Percentiles rank a stretch among this genome's conserved stretches.
These are phyloP conservation scores for Drosophila dunni DNA, from an alignment of 1,140 invertebrate genomes.

Conservation along the genomic window DNA sequence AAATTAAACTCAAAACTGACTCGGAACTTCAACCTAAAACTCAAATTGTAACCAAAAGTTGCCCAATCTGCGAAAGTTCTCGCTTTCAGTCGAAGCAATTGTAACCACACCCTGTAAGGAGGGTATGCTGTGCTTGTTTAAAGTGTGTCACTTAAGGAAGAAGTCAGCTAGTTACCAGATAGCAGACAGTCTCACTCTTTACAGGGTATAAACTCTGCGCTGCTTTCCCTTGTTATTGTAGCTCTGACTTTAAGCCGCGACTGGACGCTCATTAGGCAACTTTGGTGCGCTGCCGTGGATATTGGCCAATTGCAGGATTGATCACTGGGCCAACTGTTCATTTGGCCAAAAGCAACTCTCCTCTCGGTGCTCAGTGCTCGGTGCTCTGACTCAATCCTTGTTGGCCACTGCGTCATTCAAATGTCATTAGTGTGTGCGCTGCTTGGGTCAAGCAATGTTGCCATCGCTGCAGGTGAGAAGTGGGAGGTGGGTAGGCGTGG, in stretches of 20 bases:
- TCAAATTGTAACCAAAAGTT: constrained; percentile 48
- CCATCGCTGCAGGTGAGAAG: constrained; percentile 15
- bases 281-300: not conserved
- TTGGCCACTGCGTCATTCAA: constrained; percentile 61
- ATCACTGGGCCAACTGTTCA: constrained; percentile 9
- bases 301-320: not conserved
- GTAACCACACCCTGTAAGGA: constrained; percentile 25
- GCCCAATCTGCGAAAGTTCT: not conserved
- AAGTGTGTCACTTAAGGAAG: too few species aligned
- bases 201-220: too few species aligned
- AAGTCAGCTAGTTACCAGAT: too few species aligned
- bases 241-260: too few species aligned
- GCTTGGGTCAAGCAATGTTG: constrained; percentile 22
- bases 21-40: too few species aligned
- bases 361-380: not conserved
- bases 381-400: constrained; percentile 22
- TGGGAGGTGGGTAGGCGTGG: not conserved
- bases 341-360: constrained; percentile 2
- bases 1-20: too few species aligned
- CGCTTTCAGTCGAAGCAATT: constrained; percentile 31
- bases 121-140: too few species aligned
- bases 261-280: not conserved
- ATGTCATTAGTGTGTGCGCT: constrained; percentile 67
- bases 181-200: too few species aligned
- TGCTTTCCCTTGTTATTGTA: too few species aligned